A percentile compares a stretch with the other conserved stretches of the same genome.
Conservation (phyloP, 1,140 invertebrate species). For the Stegodyphus mimosarum region DNA sequence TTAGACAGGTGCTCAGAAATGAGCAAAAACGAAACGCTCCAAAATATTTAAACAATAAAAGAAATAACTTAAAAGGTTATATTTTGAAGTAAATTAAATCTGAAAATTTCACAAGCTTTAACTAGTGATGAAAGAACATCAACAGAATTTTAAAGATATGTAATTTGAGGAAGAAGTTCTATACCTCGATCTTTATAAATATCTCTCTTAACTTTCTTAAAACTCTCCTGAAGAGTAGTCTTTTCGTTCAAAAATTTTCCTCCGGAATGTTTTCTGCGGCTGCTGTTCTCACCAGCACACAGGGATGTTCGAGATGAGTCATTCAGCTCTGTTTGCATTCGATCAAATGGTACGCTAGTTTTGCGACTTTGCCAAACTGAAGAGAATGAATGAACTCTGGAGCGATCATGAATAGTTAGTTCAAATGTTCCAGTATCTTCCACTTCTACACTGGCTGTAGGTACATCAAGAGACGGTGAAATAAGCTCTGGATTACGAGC, state of each 20-base stretch:
- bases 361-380: constrained; percentile 62
- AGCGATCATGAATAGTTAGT: constrained; percentile 68
- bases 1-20: too few relatives aligned
- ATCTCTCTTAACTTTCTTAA: constrained; percentile 26
- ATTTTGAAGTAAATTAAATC: too few relatives aligned
- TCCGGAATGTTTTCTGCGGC: constrained; percentile 5
- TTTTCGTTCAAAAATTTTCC: constrained; percentile 11
- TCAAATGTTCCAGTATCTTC: constrained; percentile 74
- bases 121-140: too few relatives aligned
- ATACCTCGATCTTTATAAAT: background rate
- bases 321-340: background rate
- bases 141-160: constrained; percentile 9
- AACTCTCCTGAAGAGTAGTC: constrained; percentile 47
- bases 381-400: constrained; percentile 57
- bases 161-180: constrained; percentile 19
- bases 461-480: constrained; percentile 82
- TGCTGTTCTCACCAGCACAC: background rate
- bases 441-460: constrained; percentile 78
- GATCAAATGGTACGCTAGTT: constrained; percentile 1
- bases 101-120: too few relatives aligned
- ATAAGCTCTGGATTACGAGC: constrained; percentile 81
- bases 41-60: too few relatives aligned
- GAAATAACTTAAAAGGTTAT: too few relatives aligned
- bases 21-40: too few relatives aligned
- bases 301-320: background rate